Evolutionary conservation across 1,140 invertebrate species (phyloP).

Genomic region (Pseudobourletiella spinata): DNA sequence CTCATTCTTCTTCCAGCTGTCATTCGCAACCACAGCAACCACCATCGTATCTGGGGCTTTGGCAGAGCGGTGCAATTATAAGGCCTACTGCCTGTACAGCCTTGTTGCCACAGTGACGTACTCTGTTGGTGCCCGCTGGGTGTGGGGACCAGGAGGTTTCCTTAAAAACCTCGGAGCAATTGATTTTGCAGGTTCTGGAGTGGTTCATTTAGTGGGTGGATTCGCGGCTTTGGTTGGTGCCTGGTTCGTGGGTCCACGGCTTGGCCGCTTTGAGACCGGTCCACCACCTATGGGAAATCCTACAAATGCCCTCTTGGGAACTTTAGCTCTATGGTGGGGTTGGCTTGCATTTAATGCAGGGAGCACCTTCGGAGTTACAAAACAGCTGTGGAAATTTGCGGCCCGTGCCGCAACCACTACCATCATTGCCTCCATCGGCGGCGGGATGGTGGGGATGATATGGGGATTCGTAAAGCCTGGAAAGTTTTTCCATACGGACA

Average conservation of each 20-base stretch:
- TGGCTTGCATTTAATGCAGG: constrained; percentile 23
- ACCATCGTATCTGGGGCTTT: constrained; percentile 55
- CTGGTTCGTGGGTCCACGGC: constrained; percentile 47
- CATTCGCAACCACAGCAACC: constrained; percentile 69
- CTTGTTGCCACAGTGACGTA: constrained; percentile 52
- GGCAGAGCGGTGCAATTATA: constrained; percentile 82
- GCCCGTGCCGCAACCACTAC: constrained; percentile 47
- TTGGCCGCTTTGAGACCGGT: constrained; percentile 42
- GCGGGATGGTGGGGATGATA: constrained; percentile 44
- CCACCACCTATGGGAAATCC: constrained; percentile 46
- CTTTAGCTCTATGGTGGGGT: constrained; percentile 52
- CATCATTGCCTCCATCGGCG: constrained; percentile 45
- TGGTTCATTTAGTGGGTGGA: constrained; percentile 80
- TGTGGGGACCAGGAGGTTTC: constrained; percentile 17
- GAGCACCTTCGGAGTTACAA: constrained; percentile 47
- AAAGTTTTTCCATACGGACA: constrained; percentile 42
- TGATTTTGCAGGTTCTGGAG: constrained; percentile 58
- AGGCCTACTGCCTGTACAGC: constrained; percentile 78
- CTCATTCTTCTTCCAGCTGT: constrained; percentile 76
- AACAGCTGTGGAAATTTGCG: constrained; percentile 46
- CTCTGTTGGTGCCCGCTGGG: constrained; percentile 39
- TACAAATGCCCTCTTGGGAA: constrained; percentile 48
- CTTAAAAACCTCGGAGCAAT: constrained; percentile 37
- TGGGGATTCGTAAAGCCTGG: constrained; percentile 43
- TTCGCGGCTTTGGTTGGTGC: constrained; percentile 49